phyloP scores from a whole-genome alignment of 2,113 vertebrate genomes.

The Psittacara wagleri region DNA sequence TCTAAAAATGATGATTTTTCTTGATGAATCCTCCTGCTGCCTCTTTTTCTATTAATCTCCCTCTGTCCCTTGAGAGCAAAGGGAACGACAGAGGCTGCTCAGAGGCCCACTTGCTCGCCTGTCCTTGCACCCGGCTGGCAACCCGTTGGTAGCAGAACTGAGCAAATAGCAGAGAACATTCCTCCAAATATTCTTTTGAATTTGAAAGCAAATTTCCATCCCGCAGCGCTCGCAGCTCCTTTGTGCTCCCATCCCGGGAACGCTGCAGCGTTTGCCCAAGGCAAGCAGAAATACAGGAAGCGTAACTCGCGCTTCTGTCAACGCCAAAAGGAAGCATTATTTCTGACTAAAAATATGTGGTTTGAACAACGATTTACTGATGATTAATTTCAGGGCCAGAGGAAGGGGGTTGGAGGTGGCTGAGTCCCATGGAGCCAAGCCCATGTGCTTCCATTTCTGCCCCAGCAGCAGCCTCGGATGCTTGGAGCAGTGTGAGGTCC shows the following conservation, averaged over 20 bases:
- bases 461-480: not conserved
- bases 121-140: slow-evolving; percentile 45
- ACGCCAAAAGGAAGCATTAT: not conserved
- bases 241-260: not conserved
- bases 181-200: not conserved
- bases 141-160: not conserved
- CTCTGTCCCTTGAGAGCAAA: slow-evolving; percentile 30
- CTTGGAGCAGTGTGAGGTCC: not conserved
- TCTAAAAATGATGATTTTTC: slow-evolving; percentile 57
- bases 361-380: not conserved
- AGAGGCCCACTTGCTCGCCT: not conserved
- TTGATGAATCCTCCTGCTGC: slow-evolving; percentile 43
- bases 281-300: slow-evolving; percentile 12
- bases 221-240: not conserved
- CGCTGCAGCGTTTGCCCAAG: not conserved
- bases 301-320: not conserved
- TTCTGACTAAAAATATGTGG: not conserved
- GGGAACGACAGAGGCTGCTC: slow-evolving; percentile 33
- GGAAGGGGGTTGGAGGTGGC: not conserved
- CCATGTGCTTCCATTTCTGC: accelerated
- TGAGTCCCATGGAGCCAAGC: accelerated
- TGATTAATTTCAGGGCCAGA: not conserved
- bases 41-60: slow-evolving; percentile 49
- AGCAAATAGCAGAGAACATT: slow-evolving; percentile 18
- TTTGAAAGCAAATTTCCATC: slow-evolving; percentile 1